Conservation (phyloP, 2,888 invertebrate genomes). For the Dorcus parallelipipedus region DNA sequence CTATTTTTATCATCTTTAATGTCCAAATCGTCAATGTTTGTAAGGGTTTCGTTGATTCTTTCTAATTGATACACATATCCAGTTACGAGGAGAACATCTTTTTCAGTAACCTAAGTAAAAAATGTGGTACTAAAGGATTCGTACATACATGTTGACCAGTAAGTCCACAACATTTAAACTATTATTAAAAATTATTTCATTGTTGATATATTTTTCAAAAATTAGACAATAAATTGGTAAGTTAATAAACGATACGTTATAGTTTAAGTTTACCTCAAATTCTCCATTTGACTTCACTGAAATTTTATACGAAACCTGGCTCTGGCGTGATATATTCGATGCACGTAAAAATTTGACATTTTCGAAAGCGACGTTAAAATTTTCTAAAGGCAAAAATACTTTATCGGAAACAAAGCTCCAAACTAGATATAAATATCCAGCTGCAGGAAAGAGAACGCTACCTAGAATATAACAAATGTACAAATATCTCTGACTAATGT, state of each 20-base stretch:
- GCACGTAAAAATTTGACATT: slow-evolving; percentile 59
- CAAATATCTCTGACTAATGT: no score
- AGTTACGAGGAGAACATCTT: slow-evolving; percentile 63
- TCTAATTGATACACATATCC: slow-evolving; percentile 56
- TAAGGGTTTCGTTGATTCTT: slow-evolving; percentile 1
- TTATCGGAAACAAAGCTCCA: slow-evolving; percentile 56
- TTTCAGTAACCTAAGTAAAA: slow-evolving; percentile 58
- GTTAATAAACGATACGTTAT: no score
- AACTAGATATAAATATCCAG: slow-evolving; percentile 51
- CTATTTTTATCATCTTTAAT: neutral
- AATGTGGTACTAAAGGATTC: neutral
- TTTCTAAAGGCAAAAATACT: slow-evolving; percentile 38
- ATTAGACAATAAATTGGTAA: no score
- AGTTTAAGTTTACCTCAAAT: slow-evolving; percentile 32
- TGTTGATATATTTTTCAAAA: no score
- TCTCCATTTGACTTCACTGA: slow-evolving; percentile 28
- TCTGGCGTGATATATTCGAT: slow-evolving; percentile 49
- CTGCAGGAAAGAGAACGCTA: slow-evolving; percentile 57
- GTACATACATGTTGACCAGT: no score
- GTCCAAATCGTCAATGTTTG: neutral
- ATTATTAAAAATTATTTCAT: no score
- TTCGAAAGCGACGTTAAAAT: slow-evolving; percentile 56
- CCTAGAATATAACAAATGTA: slow-evolving; percentile 33
- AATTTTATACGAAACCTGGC: slow-evolving; percentile 25
- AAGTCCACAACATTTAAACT: no score